These are phyloP conservation scores for Spongilla lacustris DNA, from an alignment of 37 sponge, comb jelly and placozoan genomes.

Conservation along the genomic window DNA sequence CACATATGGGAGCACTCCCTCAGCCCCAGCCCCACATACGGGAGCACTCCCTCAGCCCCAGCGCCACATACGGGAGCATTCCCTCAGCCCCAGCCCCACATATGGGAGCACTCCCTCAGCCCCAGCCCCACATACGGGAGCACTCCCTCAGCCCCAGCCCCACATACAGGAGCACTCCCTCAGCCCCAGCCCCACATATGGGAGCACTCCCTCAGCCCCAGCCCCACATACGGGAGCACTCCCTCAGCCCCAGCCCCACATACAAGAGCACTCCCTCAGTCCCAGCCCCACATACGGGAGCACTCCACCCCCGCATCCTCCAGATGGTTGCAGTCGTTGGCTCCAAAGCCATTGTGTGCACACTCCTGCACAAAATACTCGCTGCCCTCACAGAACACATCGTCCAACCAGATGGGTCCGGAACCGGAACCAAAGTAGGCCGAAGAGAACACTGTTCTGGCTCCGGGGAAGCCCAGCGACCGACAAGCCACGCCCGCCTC, in stretches of 20 bases:
- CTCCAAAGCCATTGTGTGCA: constrained; percentile 20
- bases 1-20: too few species aligned
- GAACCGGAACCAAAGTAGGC: constrained; percentile 55
- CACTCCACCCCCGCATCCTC: constrained; percentile 66
- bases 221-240: too few species aligned
- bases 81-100: too few species aligned
- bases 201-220: too few species aligned
- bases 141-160: too few species aligned
- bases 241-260: not conserved
- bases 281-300: constrained; percentile 4
- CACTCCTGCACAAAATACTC: constrained; percentile 64
- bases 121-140: too few species aligned
- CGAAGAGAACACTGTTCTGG: constrained; percentile 24
- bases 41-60: too few species aligned
- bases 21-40: too few species aligned
- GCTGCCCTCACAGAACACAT: constrained; percentile 44
- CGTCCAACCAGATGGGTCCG: constrained; percentile 72
- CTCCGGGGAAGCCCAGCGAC: constrained; percentile 56
- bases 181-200: too few species aligned
- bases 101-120: too few species aligned
- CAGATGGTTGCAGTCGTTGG: constrained; percentile 37
- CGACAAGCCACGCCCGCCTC: constrained; percentile 32
- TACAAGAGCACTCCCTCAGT: not conserved
- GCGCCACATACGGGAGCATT: too few species aligned
- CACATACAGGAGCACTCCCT: too few species aligned